Percentiles rank a stretch among this genome's conserved stretches.
These are phyloP conservation scores for Alcedo quadribrachys DNA, from an alignment of 2,797 vertebrate genomes.

Conservation along the genomic window DNA sequence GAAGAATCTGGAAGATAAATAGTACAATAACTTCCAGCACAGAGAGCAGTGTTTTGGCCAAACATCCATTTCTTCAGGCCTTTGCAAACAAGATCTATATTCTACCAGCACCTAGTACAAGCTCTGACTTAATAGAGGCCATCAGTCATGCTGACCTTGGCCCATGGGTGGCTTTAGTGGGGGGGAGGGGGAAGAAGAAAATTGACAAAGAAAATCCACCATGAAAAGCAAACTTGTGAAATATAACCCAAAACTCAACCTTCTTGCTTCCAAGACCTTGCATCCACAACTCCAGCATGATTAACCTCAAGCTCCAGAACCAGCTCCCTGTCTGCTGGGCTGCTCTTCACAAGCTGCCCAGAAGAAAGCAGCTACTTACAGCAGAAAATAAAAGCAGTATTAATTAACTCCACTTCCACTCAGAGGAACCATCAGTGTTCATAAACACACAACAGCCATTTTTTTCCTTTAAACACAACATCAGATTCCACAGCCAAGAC, in stretches of 20 bases:
- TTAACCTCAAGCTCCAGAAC: neutral
- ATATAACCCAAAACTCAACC: neutral
- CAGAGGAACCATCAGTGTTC: neutral
- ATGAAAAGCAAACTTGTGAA: neutral
- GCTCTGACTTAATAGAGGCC: neutral
- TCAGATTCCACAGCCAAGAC: neutral
- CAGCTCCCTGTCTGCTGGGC: neutral
- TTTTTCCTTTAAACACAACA: neutral
- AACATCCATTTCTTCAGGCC: neutral
- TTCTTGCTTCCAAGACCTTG: neutral
- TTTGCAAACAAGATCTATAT: neutral
- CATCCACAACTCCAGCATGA: neutral
- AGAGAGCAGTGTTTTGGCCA: neutral
- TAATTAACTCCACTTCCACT: neutral
- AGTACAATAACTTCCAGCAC: neutral
- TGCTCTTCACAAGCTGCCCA: neutral
- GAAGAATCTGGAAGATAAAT: constrained; percentile 5
- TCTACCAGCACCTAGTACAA: neutral
- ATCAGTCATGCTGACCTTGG: neutral
- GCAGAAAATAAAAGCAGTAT: neutral
- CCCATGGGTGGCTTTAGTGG: neutral
- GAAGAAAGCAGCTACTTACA: neutral
- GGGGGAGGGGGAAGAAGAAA: neutral
- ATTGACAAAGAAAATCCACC: neutral
- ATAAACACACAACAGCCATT: neutral